Base-by-base conservation (phyloP, 2,797 vertebrate species). In the Sternotherus odoratus region DNA sequence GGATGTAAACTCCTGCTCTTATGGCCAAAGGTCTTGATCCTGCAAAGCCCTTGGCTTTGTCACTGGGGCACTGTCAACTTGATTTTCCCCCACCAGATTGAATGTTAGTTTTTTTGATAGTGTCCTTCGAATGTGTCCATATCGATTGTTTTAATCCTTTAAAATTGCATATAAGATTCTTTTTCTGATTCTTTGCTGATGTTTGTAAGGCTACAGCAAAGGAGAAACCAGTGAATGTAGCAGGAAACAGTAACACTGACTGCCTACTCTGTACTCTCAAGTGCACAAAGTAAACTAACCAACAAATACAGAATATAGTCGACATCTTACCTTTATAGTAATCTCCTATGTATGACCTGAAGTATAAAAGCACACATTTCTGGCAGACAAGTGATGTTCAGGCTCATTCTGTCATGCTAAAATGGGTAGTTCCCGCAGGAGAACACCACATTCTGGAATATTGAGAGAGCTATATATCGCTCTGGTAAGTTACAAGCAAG, bases 201-300 rank as follows among this genome's bases (percentile, higher is more conserved):
- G 43, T 28, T 74, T 72, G 3, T 79, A 72, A 50, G 9, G 2
- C 53, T 17, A 3, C 56, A 46, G 9, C 13, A 63, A 72, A 86
- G 3, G 3, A 48, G 72, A 33, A 86, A 91, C 82, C 79, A 82
- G 28, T 2, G 2, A 15, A 36, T 43, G 1, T 80, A 26, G 85
- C 82, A 89, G 60, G 17, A 84, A 90, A 30, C 16, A 30, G 46
- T 83, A 30, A 82, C 83, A 82, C n/a, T 36, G 83, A 48, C 21
- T 75, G 56, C 28, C 85, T 13, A 72, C 90, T 36, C 30, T 82
- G 79, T 48, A 23, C 3, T 81, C 86, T 91, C 1, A 3, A 33
- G 3, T 54, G 6, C 12, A n/a, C 81, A 82, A 49, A 82, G 33
- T 33, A 80, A 86, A 50, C 16, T 26, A 83, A 83, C 36, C 24